Percentiles rank a stretch among this genome's conserved stretches.
Evolutionary conservation across 2,888 invertebrate species (phyloP).

Genomic region (Pandemis heparana): DNA sequence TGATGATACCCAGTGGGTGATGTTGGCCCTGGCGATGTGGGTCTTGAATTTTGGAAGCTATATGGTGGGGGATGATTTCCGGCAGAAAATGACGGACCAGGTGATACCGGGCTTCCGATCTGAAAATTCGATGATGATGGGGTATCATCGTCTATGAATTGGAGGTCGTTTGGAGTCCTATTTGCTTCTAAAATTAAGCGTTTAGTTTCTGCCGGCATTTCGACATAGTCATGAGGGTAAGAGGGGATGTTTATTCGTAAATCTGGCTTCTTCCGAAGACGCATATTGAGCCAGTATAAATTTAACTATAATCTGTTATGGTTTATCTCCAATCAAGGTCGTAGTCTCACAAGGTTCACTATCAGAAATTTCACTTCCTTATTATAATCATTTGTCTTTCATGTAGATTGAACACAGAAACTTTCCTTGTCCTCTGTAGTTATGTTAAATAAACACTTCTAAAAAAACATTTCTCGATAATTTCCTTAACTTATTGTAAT

Average conservation of each 20-base stretch:
- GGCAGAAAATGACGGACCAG: background rate
- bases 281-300: constrained; percentile 54
- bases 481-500: background rate
- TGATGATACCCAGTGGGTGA: background rate
- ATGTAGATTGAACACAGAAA: no score
- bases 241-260: constrained; percentile 70
- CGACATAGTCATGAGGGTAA: constrained; percentile 74
- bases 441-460: no score
- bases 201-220: constrained; percentile 71
- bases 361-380: constrained; percentile 11
- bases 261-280: constrained; percentile 72
- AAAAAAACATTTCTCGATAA: no score
- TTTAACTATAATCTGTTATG: constrained; percentile 30
- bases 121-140: constrained; percentile 42
- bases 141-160: constrained; percentile 57
- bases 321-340: constrained; percentile 36
- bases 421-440: no score
- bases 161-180: constrained; percentile 53
- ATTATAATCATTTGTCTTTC: no score
- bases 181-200: constrained; percentile 59
- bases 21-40: background rate
- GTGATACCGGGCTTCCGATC: constrained; percentile 45
- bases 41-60: background rate
- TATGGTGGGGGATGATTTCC: background rate
- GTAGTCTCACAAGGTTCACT: background rate